Conservation (phyloP, 2,888 invertebrate species). For the Amiota communis region DNA sequence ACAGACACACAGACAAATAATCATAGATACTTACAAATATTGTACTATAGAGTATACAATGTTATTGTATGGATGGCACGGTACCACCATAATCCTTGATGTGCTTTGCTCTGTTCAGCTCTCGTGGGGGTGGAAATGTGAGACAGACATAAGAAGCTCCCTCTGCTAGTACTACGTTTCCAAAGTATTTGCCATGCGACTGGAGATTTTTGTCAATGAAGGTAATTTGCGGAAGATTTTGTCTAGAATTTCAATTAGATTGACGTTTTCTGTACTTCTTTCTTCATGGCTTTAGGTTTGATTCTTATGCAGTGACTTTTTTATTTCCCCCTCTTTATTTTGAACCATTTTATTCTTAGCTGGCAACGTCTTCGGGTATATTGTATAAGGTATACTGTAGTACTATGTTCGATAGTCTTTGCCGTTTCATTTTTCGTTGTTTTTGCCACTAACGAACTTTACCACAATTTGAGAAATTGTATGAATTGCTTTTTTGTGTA, state of each 20-base stretch:
- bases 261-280: slow-evolving; percentile 56
- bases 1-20: too few species aligned
- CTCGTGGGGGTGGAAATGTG: not conserved
- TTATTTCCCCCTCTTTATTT: too few species aligned
- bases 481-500: slow-evolving; percentile 15
- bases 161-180: not conserved
- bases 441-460: slow-evolving; percentile 25
- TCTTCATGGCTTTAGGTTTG: not conserved
- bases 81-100: too few species aligned
- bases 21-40: too few species aligned
- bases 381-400: too few species aligned
- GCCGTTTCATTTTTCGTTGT: not conserved
- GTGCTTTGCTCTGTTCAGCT: too few species aligned
- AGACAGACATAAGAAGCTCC: not conserved
- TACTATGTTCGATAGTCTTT: too few species aligned
- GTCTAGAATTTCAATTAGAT: slow-evolving; percentile 73
- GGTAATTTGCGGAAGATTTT: slow-evolving; percentile 73
- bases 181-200: slow-evolving; percentile 60
- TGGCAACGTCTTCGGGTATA: not conserved
- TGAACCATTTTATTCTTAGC: not conserved
- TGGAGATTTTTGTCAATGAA: slow-evolving; percentile 73
- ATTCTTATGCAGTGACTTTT: not conserved
- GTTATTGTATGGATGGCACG: too few species aligned
- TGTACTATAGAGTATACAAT: too few species aligned
- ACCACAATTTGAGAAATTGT: slow-evolving; percentile 20